Base-by-base conservation (phyloP, 1,140 invertebrate genomes). In the Bilobella aurantiaca region DNA sequence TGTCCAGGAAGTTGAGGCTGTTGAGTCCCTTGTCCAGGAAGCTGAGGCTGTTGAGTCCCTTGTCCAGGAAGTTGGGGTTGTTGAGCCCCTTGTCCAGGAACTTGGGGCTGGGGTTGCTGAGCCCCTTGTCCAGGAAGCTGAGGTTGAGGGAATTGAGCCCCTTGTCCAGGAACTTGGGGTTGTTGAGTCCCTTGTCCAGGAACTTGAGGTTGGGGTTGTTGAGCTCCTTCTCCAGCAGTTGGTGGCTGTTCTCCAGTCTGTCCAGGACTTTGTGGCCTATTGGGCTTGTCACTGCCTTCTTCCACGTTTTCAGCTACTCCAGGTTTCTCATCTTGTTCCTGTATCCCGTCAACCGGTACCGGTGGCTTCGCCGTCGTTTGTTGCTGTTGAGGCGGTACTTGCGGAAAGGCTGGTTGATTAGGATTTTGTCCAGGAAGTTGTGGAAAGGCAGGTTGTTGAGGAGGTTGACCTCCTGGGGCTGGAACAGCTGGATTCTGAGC, bases 11-110 rank as follows among this genome's bases (percentile, higher is more conserved):
- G 25, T 59, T 28, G 58, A 28, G 49, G 49, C 49, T 53, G 49
- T 23, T 53, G 49, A 8, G 8, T n/a, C 12, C 23, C 23, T 53
- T 8, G 27, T 30, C 14, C 27, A 18, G 27, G 58, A 59, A 59
- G 25, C 30, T 32, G 27, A 28, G 58, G 27, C 49, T 53, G 49
- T 23, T 53, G 49, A 12, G 8, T n/a, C 12, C 23, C 23, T 53
- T 8, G 49, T 16, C 14, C 58, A 14, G 58, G 58, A 59, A 59
- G 14, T 32, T 59, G 58, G 8, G 58, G 58, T 16, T 59, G 49
- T 23, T 53, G 49, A 8, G 8, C 37, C 12, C 23, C 23, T 53
- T 8, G 49, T 12, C 8, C 49, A 14, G 30, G 58, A 32, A 59
- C 30, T 59, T 59, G 58, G 25, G 27, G 49, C 23, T 53, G 49